A percentile compares a stretch with the other conserved stretches of the same genome.
Evolutionary conservation across 2,113 vertebrate genomes (phyloP).

Genomic region (Catharus bicknelli): DNA sequence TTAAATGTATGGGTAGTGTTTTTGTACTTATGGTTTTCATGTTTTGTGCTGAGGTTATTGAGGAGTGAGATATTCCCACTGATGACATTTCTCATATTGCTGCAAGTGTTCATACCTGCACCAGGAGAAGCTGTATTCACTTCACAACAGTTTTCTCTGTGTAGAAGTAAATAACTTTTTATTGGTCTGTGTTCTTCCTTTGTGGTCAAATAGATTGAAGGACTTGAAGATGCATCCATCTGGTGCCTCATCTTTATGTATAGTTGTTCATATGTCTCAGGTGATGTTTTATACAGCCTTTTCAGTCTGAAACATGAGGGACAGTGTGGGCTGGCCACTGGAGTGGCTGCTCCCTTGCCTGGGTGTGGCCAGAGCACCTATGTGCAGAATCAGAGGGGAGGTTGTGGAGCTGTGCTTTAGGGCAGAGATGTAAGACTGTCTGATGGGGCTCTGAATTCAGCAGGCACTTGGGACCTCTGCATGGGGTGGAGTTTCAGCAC

Average conservation of each 20-base stretch:
- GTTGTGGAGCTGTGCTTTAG: not conserved
- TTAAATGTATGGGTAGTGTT: not conserved
- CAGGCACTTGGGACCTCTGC: not conserved
- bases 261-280: not conserved
- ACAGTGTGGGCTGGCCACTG: not conserved
- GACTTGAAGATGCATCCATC: not conserved
- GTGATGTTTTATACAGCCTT: not conserved
- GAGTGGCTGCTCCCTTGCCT: rapidly evolving
- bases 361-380: not conserved
- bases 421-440: not conserved
- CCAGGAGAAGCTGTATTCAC: not conserved
- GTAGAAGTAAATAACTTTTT: not conserved
- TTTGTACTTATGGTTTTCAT: not conserved
- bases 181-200: not conserved
- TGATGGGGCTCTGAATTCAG: not conserved
- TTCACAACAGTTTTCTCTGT: not conserved
- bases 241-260: not conserved
- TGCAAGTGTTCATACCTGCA: not conserved
- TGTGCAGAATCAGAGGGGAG: not conserved
- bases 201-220: not conserved
- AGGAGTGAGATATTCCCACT: not conserved
- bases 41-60: not conserved
- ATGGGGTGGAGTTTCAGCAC: not conserved
- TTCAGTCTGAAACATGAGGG: not conserved
- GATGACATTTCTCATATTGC: not conserved